These are phyloP conservation scores for Glaucomys volans DNA, from an alignment of 2,113 vertebrate genomes.

Conservation along the genomic window DNA sequence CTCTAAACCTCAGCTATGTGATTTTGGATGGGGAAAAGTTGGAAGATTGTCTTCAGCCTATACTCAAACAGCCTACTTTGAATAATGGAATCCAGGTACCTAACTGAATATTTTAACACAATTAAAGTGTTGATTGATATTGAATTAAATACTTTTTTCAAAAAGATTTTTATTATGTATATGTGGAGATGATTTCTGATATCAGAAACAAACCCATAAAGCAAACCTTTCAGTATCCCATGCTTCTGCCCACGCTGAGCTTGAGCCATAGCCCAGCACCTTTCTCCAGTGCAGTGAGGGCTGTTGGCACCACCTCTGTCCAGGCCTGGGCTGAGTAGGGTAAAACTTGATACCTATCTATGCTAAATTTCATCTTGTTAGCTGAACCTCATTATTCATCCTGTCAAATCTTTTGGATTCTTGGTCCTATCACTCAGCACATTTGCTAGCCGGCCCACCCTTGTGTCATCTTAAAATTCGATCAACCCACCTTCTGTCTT, in stretches of 20 bases:
- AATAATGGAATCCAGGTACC: background rate
- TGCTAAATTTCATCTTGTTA: constrained; percentile 70
- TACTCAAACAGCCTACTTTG: background rate
- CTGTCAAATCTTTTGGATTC: constrained; percentile 70
- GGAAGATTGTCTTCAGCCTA: background rate
- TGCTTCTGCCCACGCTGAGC: background rate
- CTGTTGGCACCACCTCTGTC: background rate
- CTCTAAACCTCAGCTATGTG: background rate
- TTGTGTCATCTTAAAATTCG: constrained; percentile 68
- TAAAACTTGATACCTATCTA: background rate
- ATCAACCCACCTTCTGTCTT: constrained; percentile 70
- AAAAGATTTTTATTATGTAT: background rate
- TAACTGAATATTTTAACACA: background rate
- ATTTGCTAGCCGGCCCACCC: constrained; percentile 58
- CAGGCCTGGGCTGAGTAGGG: background rate
- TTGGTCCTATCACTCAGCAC: constrained; percentile 69
- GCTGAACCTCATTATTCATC: constrained; percentile 75
- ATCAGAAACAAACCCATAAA: background rate
- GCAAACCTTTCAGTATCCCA: background rate
- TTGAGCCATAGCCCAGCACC: background rate
- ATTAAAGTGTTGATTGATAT: background rate
- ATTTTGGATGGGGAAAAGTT: background rate
- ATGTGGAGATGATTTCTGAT: constrained; percentile 31
- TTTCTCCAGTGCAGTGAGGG: background rate
- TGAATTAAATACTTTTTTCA: background rate